A percentile compares a stretch with the other conserved stretches of the same genome.
These are phyloP conservation scores for Apostichopus leukothele DNA, from an alignment of 53 echinoderm and acorn worm genomes.

Conservation along the genomic window DNA sequence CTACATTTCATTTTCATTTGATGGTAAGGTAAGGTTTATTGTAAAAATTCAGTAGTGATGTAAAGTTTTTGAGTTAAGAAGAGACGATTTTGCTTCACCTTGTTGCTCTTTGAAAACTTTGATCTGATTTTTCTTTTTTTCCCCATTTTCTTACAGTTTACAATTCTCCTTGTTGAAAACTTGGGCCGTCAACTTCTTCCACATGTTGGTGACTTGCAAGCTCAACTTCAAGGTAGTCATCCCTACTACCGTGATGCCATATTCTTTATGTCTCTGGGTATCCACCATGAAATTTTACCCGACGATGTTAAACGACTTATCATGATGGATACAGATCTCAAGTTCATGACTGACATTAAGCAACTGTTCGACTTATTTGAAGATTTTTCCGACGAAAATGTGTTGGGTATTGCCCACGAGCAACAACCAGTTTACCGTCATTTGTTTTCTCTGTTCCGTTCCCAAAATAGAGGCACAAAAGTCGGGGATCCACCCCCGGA, in stretches of 20 bases:
- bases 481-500: constrained; percentile 88
- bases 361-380: constrained; percentile 74
- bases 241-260: constrained; percentile 97
- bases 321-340: constrained; percentile 92
- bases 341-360: constrained; percentile 88
- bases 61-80: too few relatives aligned
- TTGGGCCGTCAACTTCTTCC: constrained; percentile 76
- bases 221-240: constrained; percentile 64
- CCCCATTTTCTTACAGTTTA: background rate
- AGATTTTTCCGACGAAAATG: constrained; percentile 67
- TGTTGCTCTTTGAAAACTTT: too few relatives aligned
- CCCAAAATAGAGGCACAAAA: constrained; percentile 71
- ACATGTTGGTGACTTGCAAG: constrained; percentile 72
- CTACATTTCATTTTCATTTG: too few relatives aligned
- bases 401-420: constrained; percentile 85
- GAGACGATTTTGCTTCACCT: too few relatives aligned
- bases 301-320: constrained; percentile 67
- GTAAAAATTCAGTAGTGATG: too few relatives aligned
- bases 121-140: too few relatives aligned
- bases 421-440: constrained; percentile 98
- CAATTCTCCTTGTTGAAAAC: constrained; percentile 57
- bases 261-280: constrained; percentile 86
- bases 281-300: constrained; percentile 78
- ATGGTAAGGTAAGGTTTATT: too few relatives aligned
- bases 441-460: constrained; percentile 83